Base-by-base conservation (phyloP, 2,888 invertebrate species). In the Synergus laeviventris region DNA sequence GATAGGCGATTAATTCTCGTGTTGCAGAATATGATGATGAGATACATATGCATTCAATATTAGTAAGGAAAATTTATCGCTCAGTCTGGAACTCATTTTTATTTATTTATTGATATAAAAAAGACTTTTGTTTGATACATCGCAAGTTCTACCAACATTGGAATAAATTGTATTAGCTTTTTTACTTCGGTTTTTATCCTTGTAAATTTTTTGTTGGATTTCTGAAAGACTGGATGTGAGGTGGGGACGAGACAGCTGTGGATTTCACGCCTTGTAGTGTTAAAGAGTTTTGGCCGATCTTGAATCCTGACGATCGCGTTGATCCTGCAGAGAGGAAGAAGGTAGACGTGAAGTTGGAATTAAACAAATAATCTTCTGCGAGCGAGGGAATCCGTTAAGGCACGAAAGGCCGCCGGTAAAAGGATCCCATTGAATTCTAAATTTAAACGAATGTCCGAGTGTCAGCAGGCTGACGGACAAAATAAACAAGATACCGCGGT, bases 391-490 rank as follows among this genome's bases (percentile, higher is more conserved):
- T 88, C 87, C 87, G 87, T 86, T 84, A 86, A 87, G 85, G 85
- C 86, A 85, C 82, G 86, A 86, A 86, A 87, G 87, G 86, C 83
- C 84, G 85, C 82, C 84, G 86, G 87, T 90, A 90, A 91, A 91
- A 91, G 90, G 90, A 90, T 89, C 90, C 90, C 90, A 91, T 91
- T 91, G 90, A 91, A 91, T 90, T 90, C 91, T 90, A 91, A 91
- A 91, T 90, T 91, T 90, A 89, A 86, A 91, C 87, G 87, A 87
- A 87, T 87, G 87, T 87, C 87, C 87, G 84, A 87, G 86, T 87
- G 87, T 87, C 87, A 87, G 87, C 85, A 83, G 82, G 86, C 84
- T 87, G 87, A 87, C 87, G 86, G 86, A 86, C 84, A 87, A 87
- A 87, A 87, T 87, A 87, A 87, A 87, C 87, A 87, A 87, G 87